Evolutionary conservation across 2,888 invertebrate genomes (phyloP), one percentile per base, ranked within the genome.

Genomic region (Mimumesa dahlbomi): DNA sequence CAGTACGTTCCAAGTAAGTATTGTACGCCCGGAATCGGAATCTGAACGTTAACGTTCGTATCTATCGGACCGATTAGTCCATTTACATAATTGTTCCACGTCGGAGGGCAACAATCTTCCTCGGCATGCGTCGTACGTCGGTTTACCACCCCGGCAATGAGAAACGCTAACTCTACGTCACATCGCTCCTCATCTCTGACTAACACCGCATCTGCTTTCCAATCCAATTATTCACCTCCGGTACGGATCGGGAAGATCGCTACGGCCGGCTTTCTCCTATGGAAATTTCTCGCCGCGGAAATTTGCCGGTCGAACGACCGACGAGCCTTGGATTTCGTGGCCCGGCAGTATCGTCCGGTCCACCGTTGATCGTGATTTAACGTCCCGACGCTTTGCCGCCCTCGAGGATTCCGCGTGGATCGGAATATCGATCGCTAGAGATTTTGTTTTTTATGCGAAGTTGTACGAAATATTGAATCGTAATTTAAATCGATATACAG

Each of bases 121-220:
- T 9, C 25, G 34, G n/a, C 45, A 42, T 48, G 40, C 46, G 14
- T 40, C 9, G n/a, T 38, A 18, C 45, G 43, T 38, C 11, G 46
- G 36, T 29, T 13, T 13, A 14, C 34, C 7, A n/a, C 16, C 43
- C 18, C 42, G n/a, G 50, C 62, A 75, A 77, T 61, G 67, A 48
- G 68, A 68, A 72, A 71, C 56, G 64, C 57, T 69, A 74, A 73
- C 74, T 62, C 54, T 61, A 57, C 71, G 78, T 75, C 75, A 71
- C 69, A 71, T 73, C 75, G 50, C 64, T 70, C 69, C 71, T 71
- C 75, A 73, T 70, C 62, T 63, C 59, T 52, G 72, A 62, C 69
- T 77, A 69, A 63, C 68, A 75, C 59, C 70, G 71, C 70, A 57
- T 75, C 75, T 73, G 71, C 72, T 77, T 78, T 76, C 75, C 61